Conservation (phyloP, 1,140 invertebrate genomes). For the Pseudomyrmex flavicornis region DNA sequence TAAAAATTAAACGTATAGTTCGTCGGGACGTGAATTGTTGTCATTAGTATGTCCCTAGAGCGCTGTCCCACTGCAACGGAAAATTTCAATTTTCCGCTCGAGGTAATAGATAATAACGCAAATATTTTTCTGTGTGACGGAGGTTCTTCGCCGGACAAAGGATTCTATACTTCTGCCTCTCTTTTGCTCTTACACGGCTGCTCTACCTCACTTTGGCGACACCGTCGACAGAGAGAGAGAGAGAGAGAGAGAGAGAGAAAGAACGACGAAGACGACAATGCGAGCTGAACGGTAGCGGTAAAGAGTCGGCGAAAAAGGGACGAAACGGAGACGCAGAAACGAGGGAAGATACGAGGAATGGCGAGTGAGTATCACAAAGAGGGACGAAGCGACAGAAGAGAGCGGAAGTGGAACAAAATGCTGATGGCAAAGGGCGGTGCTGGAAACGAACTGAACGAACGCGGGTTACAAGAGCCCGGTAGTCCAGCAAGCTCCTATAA, state of each 20-base stretch:
- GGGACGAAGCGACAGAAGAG: neutral
- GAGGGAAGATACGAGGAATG: constrained; percentile 35
- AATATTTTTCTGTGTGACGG: constrained; percentile 72
- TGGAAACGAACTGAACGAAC: constrained; percentile 62
- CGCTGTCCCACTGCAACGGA: constrained; percentile 56
- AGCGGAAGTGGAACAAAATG: constrained; percentile 60
- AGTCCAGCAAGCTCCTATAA: constrained; percentile 74
- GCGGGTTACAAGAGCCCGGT: constrained; percentile 57
- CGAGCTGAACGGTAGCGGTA: constrained; percentile 32
- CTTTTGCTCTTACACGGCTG: constrained; percentile 20
- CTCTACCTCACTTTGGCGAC: constrained; percentile 43
- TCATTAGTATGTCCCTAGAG: constrained; percentile 64
- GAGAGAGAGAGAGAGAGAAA: too few relatives aligned
- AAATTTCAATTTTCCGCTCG: constrained; percentile 74
- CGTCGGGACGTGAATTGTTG: constrained; percentile 62
- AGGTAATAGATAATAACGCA: constrained; percentile 74
- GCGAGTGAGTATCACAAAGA: neutral
- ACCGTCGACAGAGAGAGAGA: constrained; percentile 4
- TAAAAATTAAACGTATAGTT: constrained; percentile 58
- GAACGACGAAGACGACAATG: constrained; percentile 34
- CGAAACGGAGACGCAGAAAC: constrained; percentile 52
- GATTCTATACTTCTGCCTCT: constrained; percentile 57
- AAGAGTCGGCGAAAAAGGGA: constrained; percentile 48
- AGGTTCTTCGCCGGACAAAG: constrained; percentile 69
- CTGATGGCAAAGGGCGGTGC: constrained; percentile 42